A percentile compares a stretch with the other conserved stretches of the same genome.
Evolutionary conservation across 2,888 invertebrate species (phyloP).

Genomic region (Chrysotoxum bicinctum): DNA sequence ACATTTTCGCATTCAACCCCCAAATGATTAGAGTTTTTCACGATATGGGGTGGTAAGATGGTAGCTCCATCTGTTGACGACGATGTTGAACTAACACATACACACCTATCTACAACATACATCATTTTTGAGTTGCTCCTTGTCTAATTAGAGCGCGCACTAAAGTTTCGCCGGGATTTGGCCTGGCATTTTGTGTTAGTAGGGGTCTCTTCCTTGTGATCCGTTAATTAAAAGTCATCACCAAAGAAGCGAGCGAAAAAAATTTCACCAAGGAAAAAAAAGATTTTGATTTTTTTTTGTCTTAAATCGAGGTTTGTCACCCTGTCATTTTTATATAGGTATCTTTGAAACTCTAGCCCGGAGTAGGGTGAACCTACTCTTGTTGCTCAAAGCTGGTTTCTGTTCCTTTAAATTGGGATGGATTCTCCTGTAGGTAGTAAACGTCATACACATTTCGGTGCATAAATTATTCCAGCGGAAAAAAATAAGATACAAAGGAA

Average conservation of each 20-base stretch:
- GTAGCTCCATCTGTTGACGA: conserved; percentile 25
- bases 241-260: conserved; percentile 41
- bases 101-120: not conserved
- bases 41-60: not conserved
- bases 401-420: conserved; percentile 24
- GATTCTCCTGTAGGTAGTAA: not conserved
- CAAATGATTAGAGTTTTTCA: conserved; percentile 37
- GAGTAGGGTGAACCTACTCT: conserved; percentile 22
- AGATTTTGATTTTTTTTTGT: conserved; percentile 16
- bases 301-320: conserved; percentile 60
- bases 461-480: conserved; percentile 50
- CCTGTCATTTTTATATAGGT: conserved; percentile 71
- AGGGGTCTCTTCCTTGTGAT: conserved; percentile 55
- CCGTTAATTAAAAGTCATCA: conserved; percentile 71
- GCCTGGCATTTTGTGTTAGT: not conserved
- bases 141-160: conserved; percentile 71
- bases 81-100: conserved; percentile 22
- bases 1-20: conserved; percentile 51
- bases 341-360: conserved; percentile 49
- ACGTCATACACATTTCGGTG: conserved; percentile 23
- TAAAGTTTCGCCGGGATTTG: conserved; percentile 65
- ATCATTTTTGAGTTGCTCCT: conserved; percentile 58
- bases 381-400: conserved; percentile 51
- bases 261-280: not conserved
- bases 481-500: conserved; percentile 33